Percentiles rank a stretch among this genome's conserved stretches.
phyloP scores from a whole-genome alignment of 37 sponge, comb jelly and placozoan genomes.

The Tethya wilhelma region DNA sequence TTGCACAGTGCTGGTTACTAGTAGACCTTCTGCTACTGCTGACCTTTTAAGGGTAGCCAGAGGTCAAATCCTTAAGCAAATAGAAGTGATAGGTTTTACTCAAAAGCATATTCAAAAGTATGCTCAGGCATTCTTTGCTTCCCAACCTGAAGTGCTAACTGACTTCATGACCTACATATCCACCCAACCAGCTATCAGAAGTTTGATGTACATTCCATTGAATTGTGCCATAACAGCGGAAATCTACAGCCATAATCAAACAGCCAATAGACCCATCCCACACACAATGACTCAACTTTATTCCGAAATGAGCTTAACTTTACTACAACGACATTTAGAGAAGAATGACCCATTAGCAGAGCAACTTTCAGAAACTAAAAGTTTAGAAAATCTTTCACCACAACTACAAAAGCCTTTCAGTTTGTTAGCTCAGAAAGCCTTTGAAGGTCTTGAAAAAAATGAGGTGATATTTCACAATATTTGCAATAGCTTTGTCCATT shows the following conservation, averaged over 20 bases:
- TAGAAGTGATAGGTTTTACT: constrained; percentile 39
- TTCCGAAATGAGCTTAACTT: neutral
- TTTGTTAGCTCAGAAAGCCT: too few species aligned
- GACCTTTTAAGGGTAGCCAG: too few species aligned
- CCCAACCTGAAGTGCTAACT: neutral
- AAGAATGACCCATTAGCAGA: too few species aligned
- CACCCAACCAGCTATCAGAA: constrained; percentile 12
- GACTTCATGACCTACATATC: constrained; percentile 2
- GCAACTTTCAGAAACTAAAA: too few species aligned
- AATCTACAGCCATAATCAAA: constrained; percentile 2
- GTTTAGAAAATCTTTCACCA: too few species aligned
- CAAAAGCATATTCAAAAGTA: constrained; percentile 3
- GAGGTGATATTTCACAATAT: too few species aligned
- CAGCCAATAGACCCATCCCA: neutral
- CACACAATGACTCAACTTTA: constrained; percentile 42
- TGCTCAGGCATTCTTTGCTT: neutral
- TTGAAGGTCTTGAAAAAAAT: too few species aligned
- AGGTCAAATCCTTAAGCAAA: neutral
- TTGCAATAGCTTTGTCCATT: too few species aligned
- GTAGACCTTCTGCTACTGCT: constrained; percentile 44
- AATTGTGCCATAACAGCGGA: constrained; percentile 18
- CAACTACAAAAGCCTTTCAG: too few species aligned
- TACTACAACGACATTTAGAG: too few species aligned
- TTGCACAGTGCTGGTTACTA: constrained; percentile 23
- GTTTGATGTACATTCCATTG: constrained; percentile 34